phyloP scores from a whole-genome alignment of 2,888 invertebrate genomes.

The Caenorhabditis sp. region DNA sequence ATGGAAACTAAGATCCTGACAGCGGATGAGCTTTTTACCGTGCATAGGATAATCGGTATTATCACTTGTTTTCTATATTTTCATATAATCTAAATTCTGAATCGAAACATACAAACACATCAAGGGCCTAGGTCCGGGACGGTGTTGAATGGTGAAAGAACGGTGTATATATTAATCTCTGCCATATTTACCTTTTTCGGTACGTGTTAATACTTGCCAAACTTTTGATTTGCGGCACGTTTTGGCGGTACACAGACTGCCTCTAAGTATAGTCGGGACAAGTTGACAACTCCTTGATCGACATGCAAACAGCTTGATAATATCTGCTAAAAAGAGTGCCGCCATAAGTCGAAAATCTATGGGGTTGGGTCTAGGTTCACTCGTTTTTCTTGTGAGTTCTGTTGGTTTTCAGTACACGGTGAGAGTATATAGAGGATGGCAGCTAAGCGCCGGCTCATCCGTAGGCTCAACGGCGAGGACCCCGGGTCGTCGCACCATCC shows the following conservation, averaged over 20 bases:
- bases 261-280: slow-evolving; percentile 1
- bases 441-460: slow-evolving; percentile 61
- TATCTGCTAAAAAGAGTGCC: too few species aligned
- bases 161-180: too few species aligned
- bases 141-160: too few species aligned
- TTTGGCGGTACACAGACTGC: slow-evolving; percentile 20
- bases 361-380: too few species aligned
- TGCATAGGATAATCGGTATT: slow-evolving; percentile 9
- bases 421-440: slow-evolving; percentile 48
- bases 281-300: neutral
- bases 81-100: neutral
- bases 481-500: slow-evolving; percentile 10
- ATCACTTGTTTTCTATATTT: neutral
- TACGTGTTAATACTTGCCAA: slow-evolving; percentile 53
- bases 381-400: neutral
- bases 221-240: slow-evolving; percentile 17
- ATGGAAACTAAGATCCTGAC: neutral
- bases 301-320: neutral
- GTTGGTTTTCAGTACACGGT: neutral
- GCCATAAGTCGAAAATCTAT: too few species aligned
- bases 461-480: slow-evolving; percentile 57
- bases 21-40: slow-evolving; percentile 18
- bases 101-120: too few species aligned
- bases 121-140: too few species aligned
- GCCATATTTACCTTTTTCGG: too few species aligned